Evolutionary conservation across 2,113 vertebrate species (phyloP), one percentile per base, ranked within the genome.

Genomic region (Porphyrio hochstetteri): DNA sequence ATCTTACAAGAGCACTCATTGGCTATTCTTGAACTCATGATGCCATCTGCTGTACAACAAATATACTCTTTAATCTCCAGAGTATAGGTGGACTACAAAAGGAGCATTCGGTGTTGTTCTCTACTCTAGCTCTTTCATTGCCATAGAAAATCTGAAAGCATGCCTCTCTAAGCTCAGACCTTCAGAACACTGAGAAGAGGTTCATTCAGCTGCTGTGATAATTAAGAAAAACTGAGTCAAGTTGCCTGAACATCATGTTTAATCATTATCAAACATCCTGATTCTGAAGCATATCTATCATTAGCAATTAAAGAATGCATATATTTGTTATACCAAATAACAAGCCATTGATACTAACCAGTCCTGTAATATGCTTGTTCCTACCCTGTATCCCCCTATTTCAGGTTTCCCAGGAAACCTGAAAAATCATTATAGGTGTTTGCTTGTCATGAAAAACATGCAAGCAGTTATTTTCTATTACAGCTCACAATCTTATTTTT

Each of bases 41-140:
- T 92, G 96, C 95, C 95, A 96, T 33, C 96, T 97, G 82, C 95
- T 96, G 96, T 92, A 92, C 90, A 94, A 75, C 23, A 44, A 75
- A 78, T n/a, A 13, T 36, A 86, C 17, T 83, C 57, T 55, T 50
- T 56, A 55, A 80, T 63, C 40, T 85, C 31, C 68, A 81, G 27
- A 74, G 33, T 33, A 77, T 2, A 70, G 38, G 23, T 56, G 40
- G 68, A 48, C 56, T 88, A 36, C 40, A 52, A 77, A 82, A 79
- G 36, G 17, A 75, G 7, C 42, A 75, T 46, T 56, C 3, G 5
- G 27, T 44, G n/a, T n/a, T 2, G 1, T 53, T 44, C 20, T 77
- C 40, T 29, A 70, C 13, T 81, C 57, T 33, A 67, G 31, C 11
- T 68, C 35, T 92, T 23, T 48, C 63, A 77, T 27, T 81, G 38